Evolutionary conservation across 2,113 vertebrate species (phyloP), one percentile per base, ranked within the genome.

Genomic region (Orycteropus afer): DNA sequence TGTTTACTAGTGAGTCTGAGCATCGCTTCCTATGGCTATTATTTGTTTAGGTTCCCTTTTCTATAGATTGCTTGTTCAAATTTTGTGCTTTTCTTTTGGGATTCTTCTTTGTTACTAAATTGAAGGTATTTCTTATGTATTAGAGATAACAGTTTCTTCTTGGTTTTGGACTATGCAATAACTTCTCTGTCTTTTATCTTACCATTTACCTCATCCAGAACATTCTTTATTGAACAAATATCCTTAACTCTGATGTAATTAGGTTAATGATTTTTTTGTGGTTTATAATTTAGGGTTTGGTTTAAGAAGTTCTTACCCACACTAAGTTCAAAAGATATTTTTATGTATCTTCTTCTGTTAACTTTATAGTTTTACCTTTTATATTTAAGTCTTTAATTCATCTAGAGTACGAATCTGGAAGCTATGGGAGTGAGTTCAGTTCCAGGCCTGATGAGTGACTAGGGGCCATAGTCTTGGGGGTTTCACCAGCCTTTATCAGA

Each of bases 201-300:
- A 49, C 71, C 25, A 37, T 13, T 84, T 63, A 17, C 22, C 32
- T 94, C 27, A 85, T 85, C 57, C 13, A 15, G 76, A 47, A 20
- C 85, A 12, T 45, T 40, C 67, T 87, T 88, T 71, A 73, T 32
- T 34, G 32, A 92, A 51, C 57, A 82, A 67, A 93, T 81, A 74
- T 87, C 45, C 32, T 94, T 90, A 71, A 74, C 67, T 83, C 71
- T 29, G 17, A 0, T 77, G 22, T 63, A 55, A 57, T 86, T 22
- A 93, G 34, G 20, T 67, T 67, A 57, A 65, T 73, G 37, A 47
- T 22, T 5, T 80, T 63, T 80, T 88, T 86, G 25, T 45, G 29
- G 34, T 55, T 87, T 79, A 76, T 90, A 84, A 78, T 89, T 85
- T 69, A 84, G 57, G 47, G 9, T 83, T 80, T 85, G 63, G 78